phyloP scores from a whole-genome alignment of 2,888 invertebrate genomes.

The Lepidocyrtoides sp. region DNA sequence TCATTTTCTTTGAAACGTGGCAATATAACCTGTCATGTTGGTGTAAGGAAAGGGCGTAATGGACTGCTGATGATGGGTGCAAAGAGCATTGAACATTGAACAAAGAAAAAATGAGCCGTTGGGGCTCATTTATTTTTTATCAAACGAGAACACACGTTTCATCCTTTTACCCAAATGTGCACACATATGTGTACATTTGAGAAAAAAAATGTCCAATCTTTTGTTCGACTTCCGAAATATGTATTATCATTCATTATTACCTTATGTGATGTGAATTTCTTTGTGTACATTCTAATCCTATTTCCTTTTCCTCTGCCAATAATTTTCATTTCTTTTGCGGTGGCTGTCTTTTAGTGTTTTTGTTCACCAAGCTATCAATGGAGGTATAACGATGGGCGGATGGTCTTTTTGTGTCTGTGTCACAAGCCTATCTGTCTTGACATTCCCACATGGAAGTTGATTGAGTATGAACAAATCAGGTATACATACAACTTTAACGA shows the following conservation, averaged over 20 bases:
- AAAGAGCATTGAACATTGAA: conserved; percentile 1
- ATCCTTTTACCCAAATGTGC: not conserved
- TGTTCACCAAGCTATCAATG: conserved; percentile 27
- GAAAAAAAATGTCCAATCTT: conserved; percentile 7
- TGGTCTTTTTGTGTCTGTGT: conserved; percentile 6
- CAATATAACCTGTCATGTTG: not conserved
- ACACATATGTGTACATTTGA: too few relatives aligned
- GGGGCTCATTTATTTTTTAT: conserved; percentile 70
- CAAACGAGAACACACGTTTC: conserved; percentile 51
- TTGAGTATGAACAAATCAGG: conserved; percentile 6
- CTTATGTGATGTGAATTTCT: not conserved
- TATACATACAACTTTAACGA: conserved; percentile 12
- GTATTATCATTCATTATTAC: too few relatives aligned
- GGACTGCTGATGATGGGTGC: conserved; percentile 14
- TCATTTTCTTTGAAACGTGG: conserved; percentile 3
- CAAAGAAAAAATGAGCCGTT: conserved; percentile 51
- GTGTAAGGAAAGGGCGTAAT: conserved; percentile 23
- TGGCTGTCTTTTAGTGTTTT: not conserved
- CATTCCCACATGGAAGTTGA: conserved; percentile 16
- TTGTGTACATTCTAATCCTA: conserved; percentile 28
- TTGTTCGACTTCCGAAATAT: not conserved
- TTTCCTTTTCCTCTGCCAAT: conserved; percentile 25
- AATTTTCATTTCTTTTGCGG: not conserved
- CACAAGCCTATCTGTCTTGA: not conserved
- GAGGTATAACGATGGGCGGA: conserved; percentile 51